Conservation (phyloP, 37 sponge, comb jelly and placozoan genomes). For the Hormiphora californensis region DNA sequence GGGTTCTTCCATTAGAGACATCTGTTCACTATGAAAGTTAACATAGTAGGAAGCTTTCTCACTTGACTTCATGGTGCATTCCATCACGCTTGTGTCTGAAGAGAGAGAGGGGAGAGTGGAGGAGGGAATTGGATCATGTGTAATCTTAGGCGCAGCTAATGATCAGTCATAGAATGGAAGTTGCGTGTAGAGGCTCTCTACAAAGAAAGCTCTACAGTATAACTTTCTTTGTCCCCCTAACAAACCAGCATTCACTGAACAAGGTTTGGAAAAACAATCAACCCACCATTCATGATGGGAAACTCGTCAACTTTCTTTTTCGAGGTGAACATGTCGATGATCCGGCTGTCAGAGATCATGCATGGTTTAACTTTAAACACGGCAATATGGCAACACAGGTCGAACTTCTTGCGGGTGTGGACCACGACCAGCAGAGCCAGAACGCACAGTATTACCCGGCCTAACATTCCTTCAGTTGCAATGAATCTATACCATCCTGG, state of each 20-base stretch:
- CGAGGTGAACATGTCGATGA: background rate
- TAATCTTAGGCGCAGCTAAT: too few relatives aligned
- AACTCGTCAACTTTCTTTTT: slow-evolving; percentile 29
- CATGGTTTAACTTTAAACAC: slow-evolving; percentile 28
- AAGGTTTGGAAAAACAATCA: too few relatives aligned
- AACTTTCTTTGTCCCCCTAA: background rate
- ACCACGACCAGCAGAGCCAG: too few relatives aligned
- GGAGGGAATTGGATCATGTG: too few relatives aligned
- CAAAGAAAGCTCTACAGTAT: too few relatives aligned
- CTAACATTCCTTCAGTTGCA: too few relatives aligned
- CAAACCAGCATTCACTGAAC: background rate
- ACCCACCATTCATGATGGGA: slow-evolving; percentile 33
- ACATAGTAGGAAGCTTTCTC: background rate
- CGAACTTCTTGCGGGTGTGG: background rate
- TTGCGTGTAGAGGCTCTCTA: too few relatives aligned
- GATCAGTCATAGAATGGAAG: too few relatives aligned
- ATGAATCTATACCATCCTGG: too few relatives aligned
- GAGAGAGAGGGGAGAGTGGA: too few relatives aligned
- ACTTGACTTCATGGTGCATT: background rate
- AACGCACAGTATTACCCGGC: too few relatives aligned
- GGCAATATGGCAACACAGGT: slow-evolving; percentile 24
- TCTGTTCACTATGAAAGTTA: background rate
- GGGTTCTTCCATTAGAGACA: slow-evolving; percentile 17
- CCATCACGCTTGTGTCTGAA: slow-evolving; percentile 11
- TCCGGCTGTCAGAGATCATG: slow-evolving; percentile 7